phyloP scores from a whole-genome alignment of 2,888 invertebrate species.

The Parapristionchus giblindavisi region DNA sequence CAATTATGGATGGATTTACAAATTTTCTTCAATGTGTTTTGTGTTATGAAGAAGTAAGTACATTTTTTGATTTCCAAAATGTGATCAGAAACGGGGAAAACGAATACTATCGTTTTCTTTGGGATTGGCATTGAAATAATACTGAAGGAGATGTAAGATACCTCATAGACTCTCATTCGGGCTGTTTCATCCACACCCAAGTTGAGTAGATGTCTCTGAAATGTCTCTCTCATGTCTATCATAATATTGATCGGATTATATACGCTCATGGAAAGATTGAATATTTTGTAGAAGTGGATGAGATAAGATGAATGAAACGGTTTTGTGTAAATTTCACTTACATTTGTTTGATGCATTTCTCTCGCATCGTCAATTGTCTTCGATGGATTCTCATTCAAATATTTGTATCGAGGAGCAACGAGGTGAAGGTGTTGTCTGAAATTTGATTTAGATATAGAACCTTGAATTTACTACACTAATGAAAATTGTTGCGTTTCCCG shows the following conservation, averaged over 20 bases:
- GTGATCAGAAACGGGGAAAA: too few species aligned
- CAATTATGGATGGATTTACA: too few species aligned
- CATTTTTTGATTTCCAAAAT: too few species aligned
- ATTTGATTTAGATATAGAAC: too few species aligned
- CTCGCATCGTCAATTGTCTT: conserved; percentile 35
- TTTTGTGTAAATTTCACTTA: conserved; percentile 2
- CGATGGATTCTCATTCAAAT: conserved; percentile 18
- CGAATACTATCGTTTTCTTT: not conserved
- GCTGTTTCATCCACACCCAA: conserved; percentile 9
- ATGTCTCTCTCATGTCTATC: not conserved
- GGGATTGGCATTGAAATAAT: not conserved
- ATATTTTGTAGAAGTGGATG: too few species aligned
- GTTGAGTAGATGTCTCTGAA: conserved; percentile 16
- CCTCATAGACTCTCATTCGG: conserved; percentile 21
- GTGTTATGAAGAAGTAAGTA: too few species aligned
- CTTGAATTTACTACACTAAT: too few species aligned
- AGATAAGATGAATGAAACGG: too few species aligned
- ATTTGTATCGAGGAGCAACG: conserved; percentile 17
- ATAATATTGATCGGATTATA: not conserved
- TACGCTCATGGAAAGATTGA: too few species aligned
- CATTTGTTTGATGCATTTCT: conserved; percentile 42
- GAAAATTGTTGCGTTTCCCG: too few species aligned
- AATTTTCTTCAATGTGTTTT: too few species aligned
- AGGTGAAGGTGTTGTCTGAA: conserved; percentile 29
- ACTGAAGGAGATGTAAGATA: too few species aligned